Evolutionary conservation across 2,888 invertebrate species (phyloP).

Genomic region (Epistrophella euchroma): DNA sequence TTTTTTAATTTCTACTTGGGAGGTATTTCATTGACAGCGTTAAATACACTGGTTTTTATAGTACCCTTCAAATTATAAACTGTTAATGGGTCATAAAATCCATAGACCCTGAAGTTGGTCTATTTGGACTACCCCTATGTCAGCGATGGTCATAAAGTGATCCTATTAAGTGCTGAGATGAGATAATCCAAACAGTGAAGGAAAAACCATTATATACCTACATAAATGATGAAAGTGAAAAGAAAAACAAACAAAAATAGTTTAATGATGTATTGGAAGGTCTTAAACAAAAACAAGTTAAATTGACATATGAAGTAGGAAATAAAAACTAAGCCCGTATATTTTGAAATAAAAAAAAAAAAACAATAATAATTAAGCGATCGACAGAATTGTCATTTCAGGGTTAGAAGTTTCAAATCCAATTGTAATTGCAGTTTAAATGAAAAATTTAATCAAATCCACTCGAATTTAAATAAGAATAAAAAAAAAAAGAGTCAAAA

Average conservation of each 20-base stretch:
- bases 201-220: conserved; percentile 1
- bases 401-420: conserved; percentile 63
- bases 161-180: conserved; percentile 27
- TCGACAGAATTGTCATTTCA: conserved; percentile 49
- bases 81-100: conserved; percentile 72
- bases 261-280: conserved; percentile 28
- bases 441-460: conserved; percentile 9
- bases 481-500: neutral
- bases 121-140: conserved; percentile 62
- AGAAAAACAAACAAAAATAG: conserved; percentile 27
- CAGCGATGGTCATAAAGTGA: conserved; percentile 31
- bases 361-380: conserved; percentile 65
- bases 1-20: conserved; percentile 54
- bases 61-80: conserved; percentile 65
- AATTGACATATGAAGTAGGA: conserved; percentile 11
- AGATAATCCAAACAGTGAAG: conserved; percentile 30
- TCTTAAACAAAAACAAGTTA: conserved; percentile 45
- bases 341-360: conserved; percentile 31
- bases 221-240: neutral
- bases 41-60: conserved; percentile 40
- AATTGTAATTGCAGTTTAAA: conserved; percentile 62
- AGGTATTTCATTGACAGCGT: conserved; percentile 44
- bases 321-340: conserved; percentile 49
- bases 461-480: neutral
- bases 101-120: conserved; percentile 31